Percentiles rank a stretch among this genome's conserved stretches.
These are phyloP conservation scores for Dysmachus trigonus DNA, from an alignment of 2,888 invertebrate species.

Conservation along the genomic window DNA sequence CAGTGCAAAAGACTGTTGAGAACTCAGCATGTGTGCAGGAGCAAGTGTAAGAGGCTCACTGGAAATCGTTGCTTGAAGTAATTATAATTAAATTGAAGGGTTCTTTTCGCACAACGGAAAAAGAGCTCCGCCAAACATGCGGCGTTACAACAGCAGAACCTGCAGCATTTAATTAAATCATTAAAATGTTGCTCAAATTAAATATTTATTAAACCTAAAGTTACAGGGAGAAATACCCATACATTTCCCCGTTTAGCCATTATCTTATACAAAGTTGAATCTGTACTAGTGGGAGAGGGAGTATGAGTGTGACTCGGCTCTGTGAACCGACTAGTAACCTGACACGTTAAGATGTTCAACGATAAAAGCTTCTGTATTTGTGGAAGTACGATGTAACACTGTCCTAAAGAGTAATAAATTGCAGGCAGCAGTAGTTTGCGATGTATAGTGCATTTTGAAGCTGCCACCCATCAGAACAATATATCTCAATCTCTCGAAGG, in stretches of 20 bases:
- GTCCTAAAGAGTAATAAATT: slow-evolving; percentile 36
- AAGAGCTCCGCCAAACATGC: not conserved
- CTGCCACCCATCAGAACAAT: slow-evolving; percentile 30
- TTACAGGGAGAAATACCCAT: not conserved
- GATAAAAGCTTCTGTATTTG: not conserved
- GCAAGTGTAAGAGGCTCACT: slow-evolving; percentile 7
- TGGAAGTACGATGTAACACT: not conserved
- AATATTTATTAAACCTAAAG: slow-evolving; percentile 41
- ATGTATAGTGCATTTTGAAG: slow-evolving; percentile 38
- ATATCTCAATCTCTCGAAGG: slow-evolving; percentile 31
- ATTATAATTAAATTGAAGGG: slow-evolving; percentile 42
- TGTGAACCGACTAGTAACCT: not conserved
- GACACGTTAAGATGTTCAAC: not conserved
- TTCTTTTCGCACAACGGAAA: slow-evolving; percentile 17
- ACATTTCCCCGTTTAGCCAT: not conserved
- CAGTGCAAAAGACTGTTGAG: not conserved
- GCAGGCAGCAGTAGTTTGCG: slow-evolving; percentile 20
- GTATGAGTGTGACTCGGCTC: not conserved
- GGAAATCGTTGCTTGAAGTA: slow-evolving; percentile 39
- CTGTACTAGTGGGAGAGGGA: not conserved
- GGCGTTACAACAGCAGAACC: not conserved
- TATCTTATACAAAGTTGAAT: not conserved
- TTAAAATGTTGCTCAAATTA: slow-evolving; percentile 43
- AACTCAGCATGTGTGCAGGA: slow-evolving; percentile 11
- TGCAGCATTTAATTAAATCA: slow-evolving; percentile 43